phyloP scores from a whole-genome alignment of 2,113 vertebrate genomes.

The Tauraco erythrolophus region DNA sequence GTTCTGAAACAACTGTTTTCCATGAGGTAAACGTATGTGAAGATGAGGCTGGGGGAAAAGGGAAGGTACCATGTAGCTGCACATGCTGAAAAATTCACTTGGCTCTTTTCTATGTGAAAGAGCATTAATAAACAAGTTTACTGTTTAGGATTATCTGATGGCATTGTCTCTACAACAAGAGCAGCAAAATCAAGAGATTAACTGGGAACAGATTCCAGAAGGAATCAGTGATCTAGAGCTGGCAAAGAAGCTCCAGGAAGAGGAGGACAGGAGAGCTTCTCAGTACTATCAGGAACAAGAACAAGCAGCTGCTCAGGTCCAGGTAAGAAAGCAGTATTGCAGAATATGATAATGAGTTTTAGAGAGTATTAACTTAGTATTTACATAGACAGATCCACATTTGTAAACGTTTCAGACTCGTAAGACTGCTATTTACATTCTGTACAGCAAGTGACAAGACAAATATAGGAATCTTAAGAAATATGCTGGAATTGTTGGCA shows the following conservation, averaged over 20 bases:
- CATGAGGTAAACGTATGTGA: neutral
- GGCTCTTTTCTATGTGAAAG: neutral
- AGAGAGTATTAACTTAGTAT: neutral
- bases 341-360: neutral
- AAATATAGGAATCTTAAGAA: neutral
- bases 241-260: constrained; percentile 97
- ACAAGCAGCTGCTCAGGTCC: constrained; percentile 83
- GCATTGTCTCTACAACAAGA: constrained; percentile 98
- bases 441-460: neutral
- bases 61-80: neutral
- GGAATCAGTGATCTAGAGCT: constrained; percentile 96
- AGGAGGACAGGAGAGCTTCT: constrained; percentile 94
- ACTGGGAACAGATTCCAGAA: constrained; percentile 96
- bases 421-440: neutral
- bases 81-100: neutral
- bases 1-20: neutral
- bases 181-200: constrained; percentile 93
- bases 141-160: constrained; percentile 94
- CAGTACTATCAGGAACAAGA: constrained; percentile 99
- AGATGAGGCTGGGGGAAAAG: neutral
- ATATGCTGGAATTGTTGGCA: neutral
- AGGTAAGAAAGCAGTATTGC: constrained; percentile 59
- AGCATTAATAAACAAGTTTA: constrained; percentile 6
- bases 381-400: neutral
- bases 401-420: neutral